phyloP scores from a whole-genome alignment of 2,888 invertebrate species.

The Orthosia gracilis region DNA sequence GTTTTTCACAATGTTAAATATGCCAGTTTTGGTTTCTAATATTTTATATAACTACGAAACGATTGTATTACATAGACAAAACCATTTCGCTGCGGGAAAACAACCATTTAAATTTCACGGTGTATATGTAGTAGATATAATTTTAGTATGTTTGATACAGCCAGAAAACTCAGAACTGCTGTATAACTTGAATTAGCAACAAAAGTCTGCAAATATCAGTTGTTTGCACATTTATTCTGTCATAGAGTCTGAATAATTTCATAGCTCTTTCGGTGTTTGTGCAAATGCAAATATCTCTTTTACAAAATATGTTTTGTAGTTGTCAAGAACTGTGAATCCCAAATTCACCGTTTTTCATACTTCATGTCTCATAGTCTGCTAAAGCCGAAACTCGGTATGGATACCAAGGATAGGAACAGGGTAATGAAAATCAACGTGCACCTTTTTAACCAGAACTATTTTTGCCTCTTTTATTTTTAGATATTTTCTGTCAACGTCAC shows the following conservation, averaged over 20 bases:
- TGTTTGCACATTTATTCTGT: slow-evolving; percentile 17
- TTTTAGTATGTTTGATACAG: slow-evolving; percentile 6
- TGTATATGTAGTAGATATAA: too few relatives aligned
- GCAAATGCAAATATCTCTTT: slow-evolving; percentile 18
- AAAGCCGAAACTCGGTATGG: slow-evolving; percentile 76
- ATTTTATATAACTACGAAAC: too few relatives aligned
- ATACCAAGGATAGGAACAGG: slow-evolving; percentile 63
- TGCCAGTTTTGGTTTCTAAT: too few relatives aligned
- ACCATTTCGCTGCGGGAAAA: too few relatives aligned
- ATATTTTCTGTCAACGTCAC: slow-evolving; percentile 77
- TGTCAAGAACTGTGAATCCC: background rate
- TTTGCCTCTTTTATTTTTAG: slow-evolving; percentile 73
- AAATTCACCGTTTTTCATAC: background rate
- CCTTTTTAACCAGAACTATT: slow-evolving; percentile 83
- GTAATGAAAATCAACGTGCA: slow-evolving; percentile 85
- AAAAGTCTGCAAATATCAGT: slow-evolving; percentile 20
- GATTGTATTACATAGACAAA: too few relatives aligned
- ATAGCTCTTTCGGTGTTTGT: background rate
- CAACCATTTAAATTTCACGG: too few relatives aligned
- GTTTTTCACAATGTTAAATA: too few relatives aligned
- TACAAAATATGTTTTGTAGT: background rate
- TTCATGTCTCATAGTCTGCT: slow-evolving; percentile 33
- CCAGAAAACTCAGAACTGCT: background rate
- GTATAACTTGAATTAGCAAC: background rate
- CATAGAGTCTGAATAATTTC: slow-evolving; percentile 12